Evolutionary conservation across 2,113 vertebrate species (phyloP), one percentile per base, ranked within the genome.

Genomic region (Sorex fumeus): DNA sequence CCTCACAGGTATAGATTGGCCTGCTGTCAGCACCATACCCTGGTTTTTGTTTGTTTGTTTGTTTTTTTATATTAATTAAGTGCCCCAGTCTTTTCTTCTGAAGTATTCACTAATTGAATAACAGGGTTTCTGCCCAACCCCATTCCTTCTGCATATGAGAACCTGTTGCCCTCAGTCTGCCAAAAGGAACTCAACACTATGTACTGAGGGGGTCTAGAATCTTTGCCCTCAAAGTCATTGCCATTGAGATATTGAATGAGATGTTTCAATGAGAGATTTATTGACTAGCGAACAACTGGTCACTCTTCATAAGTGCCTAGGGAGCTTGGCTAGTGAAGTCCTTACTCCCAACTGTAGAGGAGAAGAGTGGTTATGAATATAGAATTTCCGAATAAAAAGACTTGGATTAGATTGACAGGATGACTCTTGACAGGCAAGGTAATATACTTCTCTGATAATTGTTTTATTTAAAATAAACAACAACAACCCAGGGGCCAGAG

Each of bases 391-490:
- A 76, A 16, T 28, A 34, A 23, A 80, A 78, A 47, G 5, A 76
- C 57, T 89, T 53, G 67, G 2, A 40, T 87, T 36, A 77, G 50
- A 88, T 15, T 25, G 27, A 75, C 19, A 4, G 25, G 1, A 67
- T 27, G 67, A 16, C 2, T 83, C 75, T 28, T 40, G 15, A 15
- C 18, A 53, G 53, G 7, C 50, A 57, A 47, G 69, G 2, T 62
- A 70, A 77, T 91, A 21, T 1, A 60, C 10, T 13, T 78, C 30
- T 84, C 45, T 40, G 40, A 62, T 9, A 45, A 36, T 81, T 11
- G 84, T 83, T 80, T 80, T 60, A 27, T 53, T 84, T 64, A 47
- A 72, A 69, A 67, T 28, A 72, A 16, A 84, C n/a, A n/a, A n/a
- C n/a, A n/a, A n/a, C n/a, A 72, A 76, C 19, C 19, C 50, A 36